These are phyloP conservation scores for Glyptemys insculpta DNA, from an alignment of 2,797 vertebrate species.

Conservation along the genomic window DNA sequence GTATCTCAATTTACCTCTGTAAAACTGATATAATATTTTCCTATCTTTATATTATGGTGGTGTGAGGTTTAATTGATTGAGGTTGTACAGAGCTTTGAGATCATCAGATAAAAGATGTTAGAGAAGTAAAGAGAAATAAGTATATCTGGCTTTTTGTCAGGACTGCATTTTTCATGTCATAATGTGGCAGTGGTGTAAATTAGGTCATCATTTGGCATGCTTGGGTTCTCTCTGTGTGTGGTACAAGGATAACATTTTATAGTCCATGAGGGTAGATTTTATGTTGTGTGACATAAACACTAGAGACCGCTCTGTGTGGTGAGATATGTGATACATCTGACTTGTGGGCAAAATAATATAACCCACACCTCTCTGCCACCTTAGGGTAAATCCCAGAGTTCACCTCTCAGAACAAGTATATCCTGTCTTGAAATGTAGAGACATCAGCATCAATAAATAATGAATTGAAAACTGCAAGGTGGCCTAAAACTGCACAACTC, in stretches of 20 bases:
- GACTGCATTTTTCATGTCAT: accelerated
- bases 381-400: conserved; percentile 60
- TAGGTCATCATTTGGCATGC: conserved; percentile 37
- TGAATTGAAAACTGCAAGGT: conserved; percentile 66
- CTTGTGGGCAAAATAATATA: conserved; percentile 49
- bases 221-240: conserved; percentile 51
- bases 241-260: not conserved
- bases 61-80: conserved; percentile 18
- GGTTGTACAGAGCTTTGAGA: not conserved
- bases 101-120: not conserved
- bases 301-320: conserved; percentile 7
- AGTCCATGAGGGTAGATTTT: conserved; percentile 30
- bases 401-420: conserved; percentile 54
- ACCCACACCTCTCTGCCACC: conserved; percentile 36
- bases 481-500: conserved; percentile 60
- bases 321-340: conserved; percentile 54
- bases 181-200: not conserved
- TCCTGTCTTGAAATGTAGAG: conserved; percentile 65
- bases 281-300: conserved; percentile 56
- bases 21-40: conserved; percentile 30
- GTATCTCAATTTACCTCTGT: conserved; percentile 35
- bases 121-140: not conserved
- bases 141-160: conserved; percentile 1
- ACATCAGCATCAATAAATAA: conserved; percentile 73
- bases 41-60: not conserved